Percentiles rank a stretch among this genome's conserved stretches.
Evolutionary conservation across 2,888 invertebrate species (phyloP).

Genomic region (Busseola fusca): DNA sequence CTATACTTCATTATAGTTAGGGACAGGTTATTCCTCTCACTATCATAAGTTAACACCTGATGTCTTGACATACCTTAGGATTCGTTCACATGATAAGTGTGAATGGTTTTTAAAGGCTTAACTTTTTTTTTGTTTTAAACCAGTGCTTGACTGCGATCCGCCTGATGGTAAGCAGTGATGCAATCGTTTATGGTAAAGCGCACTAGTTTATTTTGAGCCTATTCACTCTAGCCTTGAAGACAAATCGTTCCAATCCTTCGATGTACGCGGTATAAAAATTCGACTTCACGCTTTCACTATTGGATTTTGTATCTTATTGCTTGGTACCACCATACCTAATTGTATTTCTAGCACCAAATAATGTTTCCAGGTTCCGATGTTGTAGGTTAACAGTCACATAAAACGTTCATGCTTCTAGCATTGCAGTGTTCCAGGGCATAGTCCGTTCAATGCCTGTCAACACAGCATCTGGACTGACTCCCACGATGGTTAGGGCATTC

Average conservation of each 20-base stretch:
- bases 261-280: too few relatives aligned
- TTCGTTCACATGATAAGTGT: constrained; percentile 2
- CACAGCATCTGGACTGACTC: not conserved
- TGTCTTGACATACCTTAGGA: constrained; percentile 10
- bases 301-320: not conserved
- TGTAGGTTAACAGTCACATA: not conserved
- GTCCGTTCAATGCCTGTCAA: not conserved
- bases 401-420: not conserved
- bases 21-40: constrained; percentile 34
- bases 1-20: constrained; percentile 4
- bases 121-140: too few relatives aligned
- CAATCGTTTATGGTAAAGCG: too few relatives aligned
- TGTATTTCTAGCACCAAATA: not conserved
- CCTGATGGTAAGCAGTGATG: too few relatives aligned
- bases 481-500: constrained; percentile 21
- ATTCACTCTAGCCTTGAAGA: too few relatives aligned
- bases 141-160: too few relatives aligned
- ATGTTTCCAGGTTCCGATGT: not conserved
- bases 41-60: constrained; percentile 12
- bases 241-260: too few relatives aligned
- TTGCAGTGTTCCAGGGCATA: not conserved
- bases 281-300: not conserved
- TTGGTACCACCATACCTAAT: not conserved
- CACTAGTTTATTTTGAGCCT: too few relatives aligned
- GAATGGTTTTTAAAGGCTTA: too few relatives aligned